Base-by-base conservation (phyloP, 2,113 vertebrate genomes). In the Microcebus murinus region DNA sequence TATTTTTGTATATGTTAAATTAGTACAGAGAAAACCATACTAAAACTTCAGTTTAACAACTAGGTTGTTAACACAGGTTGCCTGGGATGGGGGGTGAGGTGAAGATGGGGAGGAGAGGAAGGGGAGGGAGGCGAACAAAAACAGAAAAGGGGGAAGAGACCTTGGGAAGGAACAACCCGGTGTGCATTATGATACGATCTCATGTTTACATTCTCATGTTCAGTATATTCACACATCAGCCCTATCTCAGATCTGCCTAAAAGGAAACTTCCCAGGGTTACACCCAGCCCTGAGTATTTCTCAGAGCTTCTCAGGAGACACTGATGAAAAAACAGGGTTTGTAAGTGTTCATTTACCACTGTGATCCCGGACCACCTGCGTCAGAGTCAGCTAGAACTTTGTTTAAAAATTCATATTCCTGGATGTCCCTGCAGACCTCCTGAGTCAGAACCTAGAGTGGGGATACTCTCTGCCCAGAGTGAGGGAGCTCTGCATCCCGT, bases 11-110 rank as follows among this genome's bases (percentile, higher is more conserved):
- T 81, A 73, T n/a, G 42, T 83, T 87, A 84, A 84, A 87, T 91
- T n/a, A 63, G 52, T 91, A 48, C 0, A 7, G 84, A 87, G 96
- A 70, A 91, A 96, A 96, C 31, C n/a, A 9, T n/a, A 42, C 85
- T 88, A 81, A 79, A 36, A 86, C 85, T 63, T 79, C 67, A 36
- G n/a, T 89, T 65, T 94, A 94, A 86, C 6, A 34, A 42, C 59
- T 55, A 67, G 4, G 79, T 55, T 73, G 73, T 68, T 18, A 67
- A 86, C 71, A n/a, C 59, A 87, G 67, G 31, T 67, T 93, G 65
- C 39, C 81, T 86, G 18, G 52, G 42, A 71, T 8, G n/a, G 93
- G 57, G 55, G 12, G 12, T 57, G 65, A 65, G 36, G 42, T 74
- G 12, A 90, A 85, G 79, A 68, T 25, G 13, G 14, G 8, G 13